Evolutionary conservation across 2,113 vertebrate genomes (phyloP), one percentile per base, ranked within the genome.

Genomic region (Neogale vison): DNA sequence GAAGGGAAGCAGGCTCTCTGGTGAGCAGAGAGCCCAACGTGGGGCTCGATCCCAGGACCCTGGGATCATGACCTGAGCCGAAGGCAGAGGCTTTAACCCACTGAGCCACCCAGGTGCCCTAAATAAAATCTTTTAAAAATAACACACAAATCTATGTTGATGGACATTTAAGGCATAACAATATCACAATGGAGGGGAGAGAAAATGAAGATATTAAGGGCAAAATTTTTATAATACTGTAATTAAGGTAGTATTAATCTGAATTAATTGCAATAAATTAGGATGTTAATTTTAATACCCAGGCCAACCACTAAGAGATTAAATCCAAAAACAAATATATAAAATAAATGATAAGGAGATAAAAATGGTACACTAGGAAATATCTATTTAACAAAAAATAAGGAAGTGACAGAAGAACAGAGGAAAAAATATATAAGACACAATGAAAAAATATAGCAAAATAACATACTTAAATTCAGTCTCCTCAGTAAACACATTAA

Each of bases 251-350:
- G 9, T 20, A 39, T 36, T 63, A 36, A 71, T 45, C 71, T 72
- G 31, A 89, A 45, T 14, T 47, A 88, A 81, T 13, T 63, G 50
- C 65, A 74, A 47, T 21, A 89, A 79, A 89, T 84, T 21, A 89
- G 80, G 31, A 52, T 63, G 15, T 18, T 36, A 71, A 59, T 45
- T 52, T 61, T 59, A 72, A 71, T 65, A 20, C 52, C 9, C 42
- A 47, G 59, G 31, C 6, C 14, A 36, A 89, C 14, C 23, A 55
- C 18, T 36, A 88, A 84, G 23, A 76, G 42, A 76, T 76, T 42
- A 72, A 42, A 12, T 39, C 36, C 11, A 42, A 12, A 42, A 67
- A 72, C 23, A 36, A 59, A 50, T 67, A 65, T 65, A 14, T 21
- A 4, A 29, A 23, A 76, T 2, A 42, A 61, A 52, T 61, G 29